Evolutionary conservation across 37 sponge, comb jelly and placozoan species (phyloP), one percentile per base, ranked within the genome.

Genomic region (Ianthella basta): DNA sequence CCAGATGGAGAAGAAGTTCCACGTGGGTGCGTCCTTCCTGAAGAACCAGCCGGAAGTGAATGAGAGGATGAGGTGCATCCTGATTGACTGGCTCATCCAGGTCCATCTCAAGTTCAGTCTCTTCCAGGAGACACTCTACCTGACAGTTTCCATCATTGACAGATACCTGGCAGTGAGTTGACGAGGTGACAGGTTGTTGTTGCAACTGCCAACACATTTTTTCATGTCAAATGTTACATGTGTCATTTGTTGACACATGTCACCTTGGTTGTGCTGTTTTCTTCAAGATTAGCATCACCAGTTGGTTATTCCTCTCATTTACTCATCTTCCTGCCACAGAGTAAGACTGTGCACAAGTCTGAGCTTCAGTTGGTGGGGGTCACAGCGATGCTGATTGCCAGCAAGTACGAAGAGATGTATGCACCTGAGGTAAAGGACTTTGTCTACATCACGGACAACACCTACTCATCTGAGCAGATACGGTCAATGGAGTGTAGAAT

Each of bases 331-430:
- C 38, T 69, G n/a, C n/a, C 16, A 0, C 61, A 94, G 94, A 38
- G 8, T 0, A 50, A 86, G 23, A 56, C 73, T 32, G 89, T 92
- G 21, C 41, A 68, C 64, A 96, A 91, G 82, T 54, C 61, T 40
- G 87, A 97, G 25, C 87, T 99, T 25, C 99, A 99, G 91, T 82
- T 99, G 60, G 94, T 97, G 75, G 99, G 99, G 30, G 97, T 99
- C 50, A 97, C 97, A 4, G 93, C 97, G 34, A 97, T 99, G 96
- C 65, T 97, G 56, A 85, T 99, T 66, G 99, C 99, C 56, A 94
- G 94, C 79, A 99, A 99, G 84, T 99, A 97, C 85, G 99, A 99
- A 79, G 99, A 99, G 85, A 99, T 99, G 86, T 99, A 97, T 78
- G 94, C 97, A 0, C 97, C 99, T 36, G 95, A 96, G 66, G 92